Conservation (phyloP, 2,113 vertebrate genomes). For the Beaufortia kweichowensis region DNA sequence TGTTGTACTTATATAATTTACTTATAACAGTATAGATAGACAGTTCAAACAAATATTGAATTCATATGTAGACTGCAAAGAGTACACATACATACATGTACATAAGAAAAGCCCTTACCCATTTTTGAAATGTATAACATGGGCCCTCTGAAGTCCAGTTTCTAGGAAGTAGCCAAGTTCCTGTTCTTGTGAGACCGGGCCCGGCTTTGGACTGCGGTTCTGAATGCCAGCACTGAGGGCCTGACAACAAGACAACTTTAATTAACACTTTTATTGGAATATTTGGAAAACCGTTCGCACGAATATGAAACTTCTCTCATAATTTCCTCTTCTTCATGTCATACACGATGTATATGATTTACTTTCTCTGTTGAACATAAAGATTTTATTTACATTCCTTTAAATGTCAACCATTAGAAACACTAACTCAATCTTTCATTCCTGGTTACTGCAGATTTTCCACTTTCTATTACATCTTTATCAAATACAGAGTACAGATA, state of each 20-base stretch:
- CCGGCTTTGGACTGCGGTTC: constrained; percentile 96
- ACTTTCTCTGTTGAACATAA: too few relatives aligned
- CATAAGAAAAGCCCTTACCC: constrained; percentile 75
- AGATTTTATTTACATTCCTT: too few relatives aligned
- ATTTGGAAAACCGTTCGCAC: too few relatives aligned
- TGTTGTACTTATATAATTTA: too few relatives aligned
- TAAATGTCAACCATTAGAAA: background rate
- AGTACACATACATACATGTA: background rate
- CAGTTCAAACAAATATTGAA: too few relatives aligned
- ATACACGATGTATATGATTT: too few relatives aligned
- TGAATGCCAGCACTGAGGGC: constrained; percentile 88
- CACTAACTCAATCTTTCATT: background rate
- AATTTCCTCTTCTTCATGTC: too few relatives aligned
- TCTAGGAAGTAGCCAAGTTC: constrained; percentile 98
- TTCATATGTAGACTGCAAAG: too few relatives aligned
- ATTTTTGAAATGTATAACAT: constrained; percentile 98
- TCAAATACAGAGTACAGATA: background rate
- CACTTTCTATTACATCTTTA: constrained; percentile 1
- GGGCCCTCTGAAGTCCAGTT: constrained; percentile 95
- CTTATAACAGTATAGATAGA: too few relatives aligned
- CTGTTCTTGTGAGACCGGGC: constrained; percentile 88
- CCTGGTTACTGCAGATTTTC: background rate
- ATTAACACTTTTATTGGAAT: too few relatives aligned
- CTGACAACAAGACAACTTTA: constrained; percentile 62
- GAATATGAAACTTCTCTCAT: too few relatives aligned